Base-by-base conservation (phyloP, 1,140 invertebrate genomes). In the Apis florea region DNA sequence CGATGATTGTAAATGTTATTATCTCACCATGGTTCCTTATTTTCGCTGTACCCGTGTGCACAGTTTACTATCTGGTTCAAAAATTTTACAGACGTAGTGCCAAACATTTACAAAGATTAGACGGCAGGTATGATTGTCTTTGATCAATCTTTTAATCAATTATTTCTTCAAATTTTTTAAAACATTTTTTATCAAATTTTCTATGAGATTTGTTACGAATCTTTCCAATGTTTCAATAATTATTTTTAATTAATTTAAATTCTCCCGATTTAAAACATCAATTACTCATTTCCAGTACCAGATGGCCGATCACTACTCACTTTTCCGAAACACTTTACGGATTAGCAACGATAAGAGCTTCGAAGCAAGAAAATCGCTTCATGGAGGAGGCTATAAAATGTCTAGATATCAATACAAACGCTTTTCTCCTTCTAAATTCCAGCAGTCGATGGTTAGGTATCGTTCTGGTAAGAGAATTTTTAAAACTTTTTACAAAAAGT, bases 361-460 rank as follows among this genome's bases (percentile, higher is more conserved):
- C 95, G 78, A 94, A 95, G 59, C 95, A 96, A 85, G 95, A 97
- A 86, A 86, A 93, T 63, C 92, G 95, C 79, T 96, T 98, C 90
- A 95, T 94, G 59, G 92, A 95, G 51, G 93, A 95, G 69, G 95
- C 97, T 82, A 95, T 96, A 86, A 93, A 94, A 49, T 94, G 95
- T 64, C 94, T 97, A 47, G 96, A 98, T 90, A 91, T 91, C 17
- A 97, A 97, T 90, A 96, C 96, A 70, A 95, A 96, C 84, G 96
- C 97, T 8, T 96, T 97, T 90, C 93, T 97, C 6, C 95, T 97
- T 78, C 93, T 97, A 66, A 97, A 97, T 88, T 95, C 96, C 2
- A 96, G 96, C 51, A 97, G 96, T 90, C 95, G 97, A 81, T 98
- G 97, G 97, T 94, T 98, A 4, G 97, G 97, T 24, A 95, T 97